Evolutionary conservation across 2,888 invertebrate species (phyloP), one percentile per base, ranked within the genome.

Genomic region (Sinelater perroti): DNA sequence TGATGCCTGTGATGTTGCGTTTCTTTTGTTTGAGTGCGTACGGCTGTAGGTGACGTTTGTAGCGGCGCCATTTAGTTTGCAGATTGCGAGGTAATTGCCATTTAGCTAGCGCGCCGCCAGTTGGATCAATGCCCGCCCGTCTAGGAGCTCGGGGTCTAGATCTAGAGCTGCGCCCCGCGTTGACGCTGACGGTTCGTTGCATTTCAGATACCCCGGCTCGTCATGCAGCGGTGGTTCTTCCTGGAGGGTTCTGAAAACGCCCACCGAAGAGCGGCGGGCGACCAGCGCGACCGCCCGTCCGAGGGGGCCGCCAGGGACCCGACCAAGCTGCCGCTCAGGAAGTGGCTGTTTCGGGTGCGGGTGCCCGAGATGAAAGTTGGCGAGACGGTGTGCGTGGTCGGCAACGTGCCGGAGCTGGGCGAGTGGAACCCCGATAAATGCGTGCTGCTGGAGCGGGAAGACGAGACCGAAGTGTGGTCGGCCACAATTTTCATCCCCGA

Each of bases 341-440:
- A 75, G 14, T 84, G 83, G 82, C 75, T 77, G 7, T 87, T 87
- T 68, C 72, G 85, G 72, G 80, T 85, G 51, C 67, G 83, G 69
- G 78, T 79, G 74, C 75, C 82, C 13, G 70, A 81, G 60, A 72
- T 89, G 26, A 77, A 75, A 47, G 74, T 82, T 1, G 85, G 83
- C 55, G 91, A 92, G 76, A 81, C 79, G 56, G 81, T 92, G 14
- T 90, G 87, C 68, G 79, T 93, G 45, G 84, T 87, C 16, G 93
- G 93, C 31, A 87, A 83, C 72, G 85, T 84, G 57, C 75, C 79
- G 17, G 83, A 85, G 60, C 79, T 93, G 45, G 93, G 93, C 2
- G 83, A 83, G 67, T 93, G 92, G 92, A 81, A 85, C 62, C 82
- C 84, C 28, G 81, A 81, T 40, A 82, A 82, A 66, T 83, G 86